Conservation (phyloP, 2,113 vertebrate genomes). For the Chaetura pelagica region DNA sequence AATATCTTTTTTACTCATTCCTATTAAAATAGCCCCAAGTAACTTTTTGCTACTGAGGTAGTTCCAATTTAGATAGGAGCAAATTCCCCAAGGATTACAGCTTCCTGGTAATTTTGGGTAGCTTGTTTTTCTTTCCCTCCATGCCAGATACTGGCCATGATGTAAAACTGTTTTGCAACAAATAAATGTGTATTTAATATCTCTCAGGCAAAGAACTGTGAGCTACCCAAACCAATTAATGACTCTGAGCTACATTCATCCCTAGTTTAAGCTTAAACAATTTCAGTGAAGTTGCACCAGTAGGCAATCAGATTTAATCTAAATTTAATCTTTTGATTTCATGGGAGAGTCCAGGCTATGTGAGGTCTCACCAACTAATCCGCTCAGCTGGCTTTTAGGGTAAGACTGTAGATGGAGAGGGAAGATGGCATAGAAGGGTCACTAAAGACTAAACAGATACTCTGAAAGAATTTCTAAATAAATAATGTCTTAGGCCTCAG, state of each 20-base stretch:
- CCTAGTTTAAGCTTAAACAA: slow-evolving; percentile 27
- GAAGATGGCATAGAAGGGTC: background rate
- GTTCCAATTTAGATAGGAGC: slow-evolving; percentile 5
- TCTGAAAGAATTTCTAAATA: slow-evolving; percentile 37
- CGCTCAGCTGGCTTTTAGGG: slow-evolving; percentile 5
- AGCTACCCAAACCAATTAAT: slow-evolving; percentile 45
- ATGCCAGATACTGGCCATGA: background rate
- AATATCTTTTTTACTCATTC: background rate
- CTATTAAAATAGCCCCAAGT: background rate
- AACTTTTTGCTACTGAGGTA: background rate
- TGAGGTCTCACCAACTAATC: background rate
- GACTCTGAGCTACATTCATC: slow-evolving; percentile 23
- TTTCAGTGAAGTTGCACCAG: slow-evolving; percentile 16
- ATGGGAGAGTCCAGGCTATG: background rate
- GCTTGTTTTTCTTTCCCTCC: slow-evolving; percentile 26
- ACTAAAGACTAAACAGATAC: slow-evolving; percentile 29
- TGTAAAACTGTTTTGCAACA: slow-evolving; percentile 41
- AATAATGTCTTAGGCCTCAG: background rate
- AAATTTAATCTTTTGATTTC: slow-evolving; percentile 41
- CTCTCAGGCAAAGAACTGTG: slow-evolving; percentile 43
- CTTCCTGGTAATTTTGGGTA: slow-evolving; percentile 23
- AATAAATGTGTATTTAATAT: slow-evolving; percentile 58
- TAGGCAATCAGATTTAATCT: slow-evolving; percentile 1
- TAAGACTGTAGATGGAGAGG: background rate
- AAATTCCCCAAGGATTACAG: background rate